Evolutionary conservation across 2,113 vertebrate species (phyloP).

Genomic region (Orthonyx spaldingii): DNA sequence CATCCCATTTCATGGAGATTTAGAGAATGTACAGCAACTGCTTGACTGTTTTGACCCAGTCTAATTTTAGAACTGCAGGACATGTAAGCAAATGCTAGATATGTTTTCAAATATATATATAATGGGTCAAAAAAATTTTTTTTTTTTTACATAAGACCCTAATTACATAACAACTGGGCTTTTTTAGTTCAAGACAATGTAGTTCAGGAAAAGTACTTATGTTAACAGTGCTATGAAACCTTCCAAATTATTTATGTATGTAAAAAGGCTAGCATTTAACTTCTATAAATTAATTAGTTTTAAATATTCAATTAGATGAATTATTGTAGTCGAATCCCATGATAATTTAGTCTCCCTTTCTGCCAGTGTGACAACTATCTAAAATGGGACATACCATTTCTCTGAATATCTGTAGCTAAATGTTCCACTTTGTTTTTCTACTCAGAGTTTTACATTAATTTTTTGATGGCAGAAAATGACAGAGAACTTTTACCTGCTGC

Average conservation of each 20-base stretch:
- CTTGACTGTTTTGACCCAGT: neutral
- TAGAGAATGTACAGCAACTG: neutral
- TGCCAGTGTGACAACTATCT: neutral
- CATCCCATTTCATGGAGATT: neutral
- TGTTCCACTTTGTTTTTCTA: neutral
- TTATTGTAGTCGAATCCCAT: neutral
- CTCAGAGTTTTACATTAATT: neutral
- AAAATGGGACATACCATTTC: neutral
- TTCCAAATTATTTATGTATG: neutral
- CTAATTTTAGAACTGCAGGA: slow-evolving; percentile 22
- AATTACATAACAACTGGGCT: neutral
- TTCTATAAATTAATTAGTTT: neutral
- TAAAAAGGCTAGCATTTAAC: neutral
- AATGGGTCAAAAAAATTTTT: neutral
- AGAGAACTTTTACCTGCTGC: neutral
- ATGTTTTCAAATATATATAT: neutral
- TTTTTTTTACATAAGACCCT: neutral
- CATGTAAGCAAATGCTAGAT: neutral
- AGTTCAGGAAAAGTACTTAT: neutral
- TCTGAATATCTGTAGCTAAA: neutral
- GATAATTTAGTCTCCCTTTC: neutral
- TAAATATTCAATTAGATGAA: neutral
- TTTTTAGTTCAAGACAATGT: neutral
- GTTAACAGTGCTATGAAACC: neutral
- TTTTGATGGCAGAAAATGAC: neutral